These are phyloP conservation scores for Rhabdornis inornatus DNA, from an alignment of 2,113 vertebrate genomes.

Conservation along the genomic window DNA sequence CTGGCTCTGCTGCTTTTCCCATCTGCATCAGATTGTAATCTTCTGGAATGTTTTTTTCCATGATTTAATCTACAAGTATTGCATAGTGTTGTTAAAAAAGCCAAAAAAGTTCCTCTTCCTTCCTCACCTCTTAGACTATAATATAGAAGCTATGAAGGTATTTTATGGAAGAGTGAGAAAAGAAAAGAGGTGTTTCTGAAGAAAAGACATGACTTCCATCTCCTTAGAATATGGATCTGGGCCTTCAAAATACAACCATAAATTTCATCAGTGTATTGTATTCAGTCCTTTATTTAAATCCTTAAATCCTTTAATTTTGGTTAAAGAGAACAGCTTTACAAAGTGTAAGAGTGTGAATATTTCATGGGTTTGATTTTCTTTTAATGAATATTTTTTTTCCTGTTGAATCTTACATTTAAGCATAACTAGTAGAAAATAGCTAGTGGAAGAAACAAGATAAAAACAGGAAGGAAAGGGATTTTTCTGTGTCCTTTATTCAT, in stretches of 20 bases:
- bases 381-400: neutral
- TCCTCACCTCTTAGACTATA: neutral
- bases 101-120: neutral
- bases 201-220: neutral
- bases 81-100: neutral
- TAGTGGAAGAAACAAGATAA: neutral
- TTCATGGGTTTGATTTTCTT: neutral
- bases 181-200: neutral
- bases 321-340: neutral
- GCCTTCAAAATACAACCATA: neutral
- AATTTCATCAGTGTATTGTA: neutral
- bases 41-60: slow-evolving; percentile 6
- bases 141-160: neutral
- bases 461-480: neutral
- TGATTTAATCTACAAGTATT: neutral
- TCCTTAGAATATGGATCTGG: neutral
- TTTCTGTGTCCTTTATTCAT: neutral
- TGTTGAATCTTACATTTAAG: neutral
- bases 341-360: neutral
- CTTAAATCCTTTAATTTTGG: neutral
- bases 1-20: neutral
- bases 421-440: neutral
- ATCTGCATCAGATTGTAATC: slow-evolving; percentile 29
- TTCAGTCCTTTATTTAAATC: neutral
- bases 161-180: neutral